Evolutionary conservation across 2,888 invertebrate species (phyloP), one percentile per base, ranked within the genome.

Genomic region (Lycophotia porphyrea): DNA sequence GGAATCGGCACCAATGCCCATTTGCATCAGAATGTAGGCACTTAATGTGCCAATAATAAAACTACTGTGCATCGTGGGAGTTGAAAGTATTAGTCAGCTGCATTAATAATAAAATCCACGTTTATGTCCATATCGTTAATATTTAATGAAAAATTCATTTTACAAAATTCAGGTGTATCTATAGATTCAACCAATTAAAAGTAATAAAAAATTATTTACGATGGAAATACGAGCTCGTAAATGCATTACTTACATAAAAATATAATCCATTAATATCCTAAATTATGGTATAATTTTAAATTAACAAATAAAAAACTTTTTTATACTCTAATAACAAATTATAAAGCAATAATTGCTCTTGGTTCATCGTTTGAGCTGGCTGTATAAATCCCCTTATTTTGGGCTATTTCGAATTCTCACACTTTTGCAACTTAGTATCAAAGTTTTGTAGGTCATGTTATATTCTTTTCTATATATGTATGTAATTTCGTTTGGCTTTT

Each of bases 111-210:
- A 78, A 75, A 77, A 58, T 81, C 76, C 85, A 82, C 60, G 79
- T 80, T 78, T 80, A 74, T 84, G 78, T 85, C 89, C 82, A 85
- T 91, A 92, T 93, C 86, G 84, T 93, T 94, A 93, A 92, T 90
- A 92, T 94, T 95, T 93, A 94, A 93, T 94, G 92, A 95, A 95
- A 95, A 95, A 94, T 90, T 93, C 93, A 91, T 94, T 94, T 95
- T 95, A 95, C 94, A 95, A 95, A 95, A 95, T 94, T 94, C 90
- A 90, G 91, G 90, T 93, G 93, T 91, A 93, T 88, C 92, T 94
- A 94, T 39, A 39, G 63, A 63, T 92, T 89, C 78, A 92, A 92
- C 89, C 91, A 91, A 93, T 90, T 89, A 88, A 90, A 91, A 90
- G 89, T 78, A 91, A 91, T 90, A 87, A 89, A 89, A 91, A 87